These are phyloP conservation scores for Lathronympha strigana DNA, from an alignment of 2,888 invertebrate genomes.

Conservation along the genomic window DNA sequence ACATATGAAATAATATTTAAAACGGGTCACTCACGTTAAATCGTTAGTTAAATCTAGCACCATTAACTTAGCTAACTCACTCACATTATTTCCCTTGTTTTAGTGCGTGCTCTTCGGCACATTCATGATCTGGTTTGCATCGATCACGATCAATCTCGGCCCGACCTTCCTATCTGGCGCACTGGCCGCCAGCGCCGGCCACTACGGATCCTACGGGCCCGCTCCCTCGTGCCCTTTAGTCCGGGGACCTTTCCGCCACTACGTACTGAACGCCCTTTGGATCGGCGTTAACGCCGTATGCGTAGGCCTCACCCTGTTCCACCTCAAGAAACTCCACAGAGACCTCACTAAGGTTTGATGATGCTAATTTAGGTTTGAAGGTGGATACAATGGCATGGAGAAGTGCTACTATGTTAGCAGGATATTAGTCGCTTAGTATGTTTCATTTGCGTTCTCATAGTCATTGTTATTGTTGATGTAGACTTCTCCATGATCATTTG, in stretches of 20 bases:
- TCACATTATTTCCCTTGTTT: constrained; percentile 56
- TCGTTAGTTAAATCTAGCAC: too few relatives aligned
- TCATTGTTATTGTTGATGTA: constrained; percentile 54
- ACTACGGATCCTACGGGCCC: constrained; percentile 86
- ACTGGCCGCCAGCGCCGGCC: constrained; percentile 90
- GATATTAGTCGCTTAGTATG: constrained; percentile 56
- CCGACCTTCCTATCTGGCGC: constrained; percentile 94
- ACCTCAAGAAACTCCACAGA: constrained; percentile 91
- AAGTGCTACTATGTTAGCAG: constrained; percentile 53
- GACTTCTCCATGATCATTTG: constrained; percentile 68
- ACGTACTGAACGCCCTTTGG: constrained; percentile 96
- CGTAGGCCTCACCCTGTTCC: constrained; percentile 92
- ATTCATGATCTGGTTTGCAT: constrained; percentile 97
- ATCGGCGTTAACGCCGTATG: constrained; percentile 94
- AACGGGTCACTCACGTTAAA: too few relatives aligned
- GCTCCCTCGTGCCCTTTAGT: constrained; percentile 94
- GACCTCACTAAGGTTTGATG: constrained; percentile 88
- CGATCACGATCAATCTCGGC: constrained; percentile 95
- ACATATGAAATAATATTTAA: too few relatives aligned
- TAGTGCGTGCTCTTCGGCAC: constrained; percentile 96
- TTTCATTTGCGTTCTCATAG: constrained; percentile 58
- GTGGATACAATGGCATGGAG: constrained; percentile 58
- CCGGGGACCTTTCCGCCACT: constrained; percentile 94
- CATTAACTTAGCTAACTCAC: background rate
- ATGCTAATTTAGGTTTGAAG: background rate